phyloP scores from a whole-genome alignment of 2,888 invertebrate species.

The Cactoblastis cactorum region DNA sequence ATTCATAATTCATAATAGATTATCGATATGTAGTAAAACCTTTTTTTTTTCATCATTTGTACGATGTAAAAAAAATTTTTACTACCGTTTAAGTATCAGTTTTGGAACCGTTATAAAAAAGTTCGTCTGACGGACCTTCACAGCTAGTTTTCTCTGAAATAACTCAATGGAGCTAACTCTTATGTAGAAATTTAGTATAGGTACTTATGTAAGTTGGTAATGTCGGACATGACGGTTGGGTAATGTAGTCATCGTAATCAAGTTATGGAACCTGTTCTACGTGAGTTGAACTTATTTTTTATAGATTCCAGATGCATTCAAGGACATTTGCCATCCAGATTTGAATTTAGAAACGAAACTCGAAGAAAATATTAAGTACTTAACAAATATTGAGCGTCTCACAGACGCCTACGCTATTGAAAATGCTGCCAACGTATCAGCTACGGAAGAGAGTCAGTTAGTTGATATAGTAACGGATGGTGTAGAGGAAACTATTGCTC shows the following conservation, averaged over 20 bases:
- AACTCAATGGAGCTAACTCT: too few species aligned
- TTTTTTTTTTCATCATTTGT: not conserved
- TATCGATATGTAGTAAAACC: not conserved
- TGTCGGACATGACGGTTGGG: too few species aligned
- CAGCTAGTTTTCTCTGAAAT: too few species aligned
- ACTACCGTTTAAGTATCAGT: too few species aligned
- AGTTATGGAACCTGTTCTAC: too few species aligned
- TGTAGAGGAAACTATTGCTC: constrained; percentile 45
- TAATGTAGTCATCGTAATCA: too few species aligned
- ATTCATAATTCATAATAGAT: not conserved
- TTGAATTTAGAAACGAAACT: constrained; percentile 1
- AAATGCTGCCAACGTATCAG: constrained; percentile 29
- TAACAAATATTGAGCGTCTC: constrained; percentile 13
- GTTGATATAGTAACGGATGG: constrained; percentile 51
- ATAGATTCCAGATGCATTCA: constrained; percentile 55
- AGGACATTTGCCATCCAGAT: constrained; percentile 44
- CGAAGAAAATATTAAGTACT: constrained; percentile 20
- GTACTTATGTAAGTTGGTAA: too few species aligned
- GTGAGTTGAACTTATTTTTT: constrained; percentile 24
- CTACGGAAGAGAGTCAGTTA: constrained; percentile 44
- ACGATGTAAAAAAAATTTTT: too few species aligned
- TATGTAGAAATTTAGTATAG: too few species aligned
- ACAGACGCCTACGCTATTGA: constrained; percentile 13
- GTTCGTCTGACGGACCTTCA: too few species aligned
- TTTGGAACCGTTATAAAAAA: too few species aligned